Evolutionary conservation across 2,113 vertebrate genomes (phyloP).

Genomic region (Camelus dromedarius): DNA sequence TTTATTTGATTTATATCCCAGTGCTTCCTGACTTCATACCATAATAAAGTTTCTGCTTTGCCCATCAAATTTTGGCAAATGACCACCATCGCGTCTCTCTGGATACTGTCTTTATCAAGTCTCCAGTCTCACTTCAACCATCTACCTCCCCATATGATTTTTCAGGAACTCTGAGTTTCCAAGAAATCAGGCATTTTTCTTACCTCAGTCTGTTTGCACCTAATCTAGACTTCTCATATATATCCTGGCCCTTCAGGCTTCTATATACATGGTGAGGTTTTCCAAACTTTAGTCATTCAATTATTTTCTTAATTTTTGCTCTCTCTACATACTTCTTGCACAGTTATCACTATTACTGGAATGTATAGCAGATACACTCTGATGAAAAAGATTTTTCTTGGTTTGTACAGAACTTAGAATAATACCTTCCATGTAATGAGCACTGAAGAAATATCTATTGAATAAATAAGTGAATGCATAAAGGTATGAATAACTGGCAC

Average conservation of each 20-base stretch:
- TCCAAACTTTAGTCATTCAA: neutral
- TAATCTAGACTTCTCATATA: neutral
- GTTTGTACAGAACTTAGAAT: neutral
- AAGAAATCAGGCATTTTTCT: neutral
- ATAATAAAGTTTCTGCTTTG: neutral
- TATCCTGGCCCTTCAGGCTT: neutral
- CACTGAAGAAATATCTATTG: neutral
- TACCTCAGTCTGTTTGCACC: neutral
- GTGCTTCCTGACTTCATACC: neutral
- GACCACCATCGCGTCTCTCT: accelerated
- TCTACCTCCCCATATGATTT: neutral
- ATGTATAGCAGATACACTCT: neutral
- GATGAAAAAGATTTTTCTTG: neutral
- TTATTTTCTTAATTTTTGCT: neutral
- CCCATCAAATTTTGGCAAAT: neutral
- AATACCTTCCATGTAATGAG: neutral
- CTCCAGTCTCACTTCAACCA: neutral
- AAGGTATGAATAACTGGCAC: neutral
- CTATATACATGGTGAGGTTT: neutral
- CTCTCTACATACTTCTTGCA: neutral
- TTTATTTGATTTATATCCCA: neutral
- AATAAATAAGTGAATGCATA: neutral
- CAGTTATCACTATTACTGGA: neutral
- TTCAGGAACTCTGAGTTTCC: neutral
- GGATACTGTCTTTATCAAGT: neutral